phyloP scores from a whole-genome alignment of 2,888 invertebrate species.

The Clistopyga incitator region DNA sequence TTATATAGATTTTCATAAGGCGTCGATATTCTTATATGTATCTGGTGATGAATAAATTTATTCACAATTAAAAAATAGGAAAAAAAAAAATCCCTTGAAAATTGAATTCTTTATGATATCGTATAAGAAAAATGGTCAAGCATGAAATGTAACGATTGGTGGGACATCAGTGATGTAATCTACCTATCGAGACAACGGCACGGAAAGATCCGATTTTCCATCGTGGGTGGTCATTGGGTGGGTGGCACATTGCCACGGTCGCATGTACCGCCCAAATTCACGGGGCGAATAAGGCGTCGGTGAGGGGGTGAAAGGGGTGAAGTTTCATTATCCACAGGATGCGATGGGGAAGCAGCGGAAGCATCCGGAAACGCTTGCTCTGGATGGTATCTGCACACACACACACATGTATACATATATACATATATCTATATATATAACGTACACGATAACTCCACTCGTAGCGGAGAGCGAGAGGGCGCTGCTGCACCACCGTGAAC shows the following conservation, averaged over 20 bases:
- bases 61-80: too few species aligned
- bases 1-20: too few species aligned
- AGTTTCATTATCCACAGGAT: slow-evolving; percentile 67
- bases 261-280: slow-evolving; percentile 41
- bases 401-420: too few species aligned
- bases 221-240: slow-evolving; percentile 19
- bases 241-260: slow-evolving; percentile 37
- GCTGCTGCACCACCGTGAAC: slow-evolving; percentile 27
- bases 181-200: neutral
- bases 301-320: slow-evolving; percentile 11
- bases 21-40: too few species aligned
- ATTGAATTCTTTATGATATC: too few species aligned
- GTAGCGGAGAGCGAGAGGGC: neutral
- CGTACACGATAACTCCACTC: slow-evolving; percentile 47
- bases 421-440: slow-evolving; percentile 27
- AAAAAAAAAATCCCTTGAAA: neutral
- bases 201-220: neutral
- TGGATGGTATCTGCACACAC: slow-evolving; percentile 15
- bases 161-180: neutral
- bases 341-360: slow-evolving; percentile 35
- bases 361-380: slow-evolving; percentile 34
- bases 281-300: slow-evolving; percentile 12
- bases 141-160: neutral
- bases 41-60: neutral
- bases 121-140: too few species aligned